phyloP scores from a whole-genome alignment of 1,140 invertebrate species.

The Tetraneura akinire region DNA sequence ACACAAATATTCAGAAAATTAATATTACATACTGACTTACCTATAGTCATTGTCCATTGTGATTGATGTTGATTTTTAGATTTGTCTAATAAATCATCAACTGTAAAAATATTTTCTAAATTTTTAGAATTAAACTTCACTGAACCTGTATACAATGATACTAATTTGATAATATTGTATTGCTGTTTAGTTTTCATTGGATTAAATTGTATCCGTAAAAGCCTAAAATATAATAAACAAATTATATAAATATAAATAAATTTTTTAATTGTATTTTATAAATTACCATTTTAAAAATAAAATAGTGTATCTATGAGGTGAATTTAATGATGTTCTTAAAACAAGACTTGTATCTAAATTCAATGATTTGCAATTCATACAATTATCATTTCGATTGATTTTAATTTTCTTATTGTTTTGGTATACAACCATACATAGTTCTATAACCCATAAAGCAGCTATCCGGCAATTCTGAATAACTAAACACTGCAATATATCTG shows the following conservation, averaged over 20 bases:
- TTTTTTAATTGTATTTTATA: not conserved
- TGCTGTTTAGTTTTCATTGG: not conserved
- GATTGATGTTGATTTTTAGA: not conserved
- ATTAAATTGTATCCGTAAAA: conserved; percentile 11
- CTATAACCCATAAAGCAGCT: conserved; percentile 29
- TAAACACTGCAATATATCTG: conserved; percentile 34
- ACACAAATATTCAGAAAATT: too few species aligned
- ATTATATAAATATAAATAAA: not conserved
- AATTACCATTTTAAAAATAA: conserved; percentile 47
- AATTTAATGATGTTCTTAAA: conserved; percentile 21
- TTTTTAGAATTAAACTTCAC: not conserved
- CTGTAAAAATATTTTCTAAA: not conserved
- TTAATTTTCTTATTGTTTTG: conserved; percentile 14
- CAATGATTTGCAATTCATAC: not conserved
- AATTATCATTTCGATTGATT: not conserved
- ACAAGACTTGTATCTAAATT: conserved; percentile 30
- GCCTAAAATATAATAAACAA: not conserved
- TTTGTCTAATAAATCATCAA: conserved; percentile 14
- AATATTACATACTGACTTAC: not conserved
- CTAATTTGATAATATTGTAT: not conserved
- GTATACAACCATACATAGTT: conserved; percentile 28
- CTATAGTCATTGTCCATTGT: conserved; percentile 5
- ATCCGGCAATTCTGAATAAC: conserved; percentile 18
- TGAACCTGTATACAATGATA: conserved; percentile 12
- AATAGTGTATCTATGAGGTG: conserved; percentile 7